Evolutionary conservation across 2,797 vertebrate species (phyloP).

Genomic region (Rousettus madagascariensis): DNA sequence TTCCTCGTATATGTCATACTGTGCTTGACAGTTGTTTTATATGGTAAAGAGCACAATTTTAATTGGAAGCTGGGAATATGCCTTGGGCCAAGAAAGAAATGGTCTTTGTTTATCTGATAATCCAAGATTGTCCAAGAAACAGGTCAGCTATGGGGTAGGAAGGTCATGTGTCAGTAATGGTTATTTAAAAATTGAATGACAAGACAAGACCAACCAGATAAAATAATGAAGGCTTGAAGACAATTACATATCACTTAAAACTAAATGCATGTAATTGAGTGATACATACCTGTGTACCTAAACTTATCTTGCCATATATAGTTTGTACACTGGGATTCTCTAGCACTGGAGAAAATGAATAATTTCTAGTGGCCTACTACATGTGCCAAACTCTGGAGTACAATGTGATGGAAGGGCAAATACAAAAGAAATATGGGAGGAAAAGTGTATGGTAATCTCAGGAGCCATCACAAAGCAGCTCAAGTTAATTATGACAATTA

Average conservation of each 20-base stretch:
- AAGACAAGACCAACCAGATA: slow-evolving; percentile 36
- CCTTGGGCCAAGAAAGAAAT: slow-evolving; percentile 42
- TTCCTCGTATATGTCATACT: background rate
- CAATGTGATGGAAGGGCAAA: background rate
- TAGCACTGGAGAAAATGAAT: background rate
- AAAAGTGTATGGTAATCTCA: slow-evolving; percentile 3
- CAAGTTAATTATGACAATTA: slow-evolving; percentile 1
- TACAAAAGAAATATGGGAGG: background rate
- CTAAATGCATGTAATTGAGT: background rate
- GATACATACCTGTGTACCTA: background rate
- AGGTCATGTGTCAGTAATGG: background rate
- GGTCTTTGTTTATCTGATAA: slow-evolving; percentile 61
- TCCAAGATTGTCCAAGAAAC: slow-evolving; percentile 47
- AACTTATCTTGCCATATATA: background rate
- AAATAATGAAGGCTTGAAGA: slow-evolving; percentile 20
- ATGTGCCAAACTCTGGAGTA: background rate
- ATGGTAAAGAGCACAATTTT: slow-evolving; percentile 31
- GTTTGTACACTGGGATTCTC: slow-evolving; percentile 14
- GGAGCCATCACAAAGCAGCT: background rate
- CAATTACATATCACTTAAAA: background rate
- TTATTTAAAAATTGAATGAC: slow-evolving; percentile 39
- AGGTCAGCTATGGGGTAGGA: slow-evolving; percentile 29
- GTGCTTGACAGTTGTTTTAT: slow-evolving; percentile 11
- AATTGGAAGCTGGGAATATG: slow-evolving; percentile 39
- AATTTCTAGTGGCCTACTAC: background rate